Evolutionary conservation across 2,797 vertebrate species (phyloP).

Genomic region (Arnoldichthys spilopterus): DNA sequence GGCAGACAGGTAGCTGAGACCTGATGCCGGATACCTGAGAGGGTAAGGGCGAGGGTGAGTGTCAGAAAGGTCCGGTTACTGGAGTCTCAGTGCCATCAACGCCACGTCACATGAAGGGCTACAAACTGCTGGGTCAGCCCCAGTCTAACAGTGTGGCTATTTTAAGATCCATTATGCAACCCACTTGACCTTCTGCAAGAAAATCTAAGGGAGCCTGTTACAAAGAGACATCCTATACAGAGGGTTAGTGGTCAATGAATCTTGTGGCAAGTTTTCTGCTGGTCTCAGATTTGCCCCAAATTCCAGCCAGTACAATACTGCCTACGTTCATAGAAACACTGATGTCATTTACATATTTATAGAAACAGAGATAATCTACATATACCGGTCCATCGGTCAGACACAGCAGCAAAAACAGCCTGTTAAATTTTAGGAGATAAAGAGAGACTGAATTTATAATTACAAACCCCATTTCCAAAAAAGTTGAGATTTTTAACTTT

Average conservation of each 20-base stretch:
- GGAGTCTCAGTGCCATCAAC: conserved; percentile 46
- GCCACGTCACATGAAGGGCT: conserved; percentile 41
- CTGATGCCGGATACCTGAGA: conserved; percentile 54
- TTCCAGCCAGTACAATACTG: background rate
- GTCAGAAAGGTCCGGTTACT: conserved; percentile 50
- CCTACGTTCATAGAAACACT: background rate
- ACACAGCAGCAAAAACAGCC: too few species aligned
- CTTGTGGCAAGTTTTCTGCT: conserved; percentile 11
- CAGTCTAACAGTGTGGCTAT: conserved; percentile 41
- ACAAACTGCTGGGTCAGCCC: conserved; percentile 42
- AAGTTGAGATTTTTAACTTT: too few species aligned
- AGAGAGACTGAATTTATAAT: too few species aligned
- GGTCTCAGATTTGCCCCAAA: conserved; percentile 7
- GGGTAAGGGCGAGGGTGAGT: conserved; percentile 21
- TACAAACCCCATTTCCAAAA: too few species aligned
- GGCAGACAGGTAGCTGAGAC: conserved; percentile 42
- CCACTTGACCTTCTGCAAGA: conserved; percentile 48
- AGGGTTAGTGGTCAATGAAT: background rate
- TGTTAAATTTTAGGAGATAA: too few species aligned
- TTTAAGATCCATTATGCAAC: conserved; percentile 54
- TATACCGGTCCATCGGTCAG: too few species aligned
- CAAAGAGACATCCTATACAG: conserved; percentile 43
- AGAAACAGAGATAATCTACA: too few species aligned
- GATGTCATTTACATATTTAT: too few species aligned
- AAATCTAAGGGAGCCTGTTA: conserved; percentile 33